These are phyloP conservation scores for Mobula hypostoma DNA, from an alignment of 2,113 vertebrate species.

Conservation along the genomic window DNA sequence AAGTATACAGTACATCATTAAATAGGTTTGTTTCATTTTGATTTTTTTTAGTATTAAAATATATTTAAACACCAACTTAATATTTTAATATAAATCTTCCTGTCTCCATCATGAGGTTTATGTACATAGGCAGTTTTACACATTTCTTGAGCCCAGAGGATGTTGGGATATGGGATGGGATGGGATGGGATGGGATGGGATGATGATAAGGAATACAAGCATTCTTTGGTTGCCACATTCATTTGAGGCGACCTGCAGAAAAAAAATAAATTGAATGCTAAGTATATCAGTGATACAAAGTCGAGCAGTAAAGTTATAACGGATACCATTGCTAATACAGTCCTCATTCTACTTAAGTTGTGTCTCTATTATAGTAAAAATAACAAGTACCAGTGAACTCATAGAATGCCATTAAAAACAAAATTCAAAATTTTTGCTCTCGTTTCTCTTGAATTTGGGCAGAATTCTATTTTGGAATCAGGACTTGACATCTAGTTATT, in stretches of 20 bases:
- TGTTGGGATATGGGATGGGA: slow-evolving; percentile 43
- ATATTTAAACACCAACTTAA: slow-evolving; percentile 57
- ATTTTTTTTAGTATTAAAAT: slow-evolving; percentile 69
- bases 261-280: background rate
- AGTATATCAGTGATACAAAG: background rate
- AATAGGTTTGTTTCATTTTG: slow-evolving; percentile 53
- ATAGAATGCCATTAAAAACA: background rate
- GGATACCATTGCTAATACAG: background rate
- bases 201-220: slow-evolving; percentile 48
- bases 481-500: background rate
- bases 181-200: slow-evolving; percentile 42
- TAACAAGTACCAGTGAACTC: background rate
- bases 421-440: background rate
- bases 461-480: background rate
- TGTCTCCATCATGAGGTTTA: slow-evolving; percentile 50
- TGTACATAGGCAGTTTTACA: slow-evolving; percentile 49
- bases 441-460: background rate
- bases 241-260: slow-evolving; percentile 16
- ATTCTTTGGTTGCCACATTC: slow-evolving; percentile 40
- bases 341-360: background rate
- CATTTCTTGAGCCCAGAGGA: slow-evolving; percentile 46
- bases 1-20: slow-evolving; percentile 73
- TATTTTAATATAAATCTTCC: slow-evolving; percentile 63
- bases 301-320: background rate
- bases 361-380: background rate